phyloP scores from a whole-genome alignment of 2,888 invertebrate genomes.

The Muscina levida region DNA sequence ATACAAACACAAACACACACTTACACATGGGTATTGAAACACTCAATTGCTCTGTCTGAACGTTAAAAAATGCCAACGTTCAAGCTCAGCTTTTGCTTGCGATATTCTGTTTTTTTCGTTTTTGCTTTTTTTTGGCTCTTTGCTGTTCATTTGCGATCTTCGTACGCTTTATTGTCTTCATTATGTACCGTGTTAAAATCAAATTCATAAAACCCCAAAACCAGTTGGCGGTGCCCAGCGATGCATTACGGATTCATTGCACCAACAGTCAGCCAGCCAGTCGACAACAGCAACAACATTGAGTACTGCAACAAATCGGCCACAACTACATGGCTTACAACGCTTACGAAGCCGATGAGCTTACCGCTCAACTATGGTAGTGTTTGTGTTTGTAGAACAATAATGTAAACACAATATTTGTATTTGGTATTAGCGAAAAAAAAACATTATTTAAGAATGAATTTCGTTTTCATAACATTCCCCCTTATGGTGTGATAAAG shows the following conservation, averaged over 20 bases:
- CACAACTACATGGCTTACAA: slow-evolving; percentile 37
- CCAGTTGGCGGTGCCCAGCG: slow-evolving; percentile 55
- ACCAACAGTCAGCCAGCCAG: background rate
- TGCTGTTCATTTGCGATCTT: slow-evolving; percentile 22
- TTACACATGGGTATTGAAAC: background rate
- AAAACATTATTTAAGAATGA: slow-evolving; percentile 57
- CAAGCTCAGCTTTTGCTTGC: slow-evolving; percentile 47
- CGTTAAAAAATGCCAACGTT: slow-evolving; percentile 50
- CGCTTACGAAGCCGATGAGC: slow-evolving; percentile 23
- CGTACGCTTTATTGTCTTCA: slow-evolving; percentile 22
- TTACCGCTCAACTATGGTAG: too few species aligned
- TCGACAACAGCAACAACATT: slow-evolving; percentile 4
- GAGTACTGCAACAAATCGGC: slow-evolving; percentile 26
- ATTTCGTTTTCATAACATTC: slow-evolving; percentile 55
- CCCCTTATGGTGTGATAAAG: slow-evolving; percentile 1
- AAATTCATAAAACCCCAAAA: slow-evolving; percentile 44
- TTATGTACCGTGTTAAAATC: slow-evolving; percentile 49
- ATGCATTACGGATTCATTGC: slow-evolving; percentile 52
- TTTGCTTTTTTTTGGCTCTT: slow-evolving; percentile 50
- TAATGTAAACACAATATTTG: slow-evolving; percentile 33
- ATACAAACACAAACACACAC: background rate
- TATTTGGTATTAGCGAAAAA: slow-evolving; percentile 25
- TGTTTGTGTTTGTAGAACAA: slow-evolving; percentile 53
- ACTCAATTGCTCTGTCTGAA: slow-evolving; percentile 24
- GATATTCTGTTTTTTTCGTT: slow-evolving; percentile 21